Conservation (phyloP, 2,888 invertebrate species). For the Nebria salina region DNA sequence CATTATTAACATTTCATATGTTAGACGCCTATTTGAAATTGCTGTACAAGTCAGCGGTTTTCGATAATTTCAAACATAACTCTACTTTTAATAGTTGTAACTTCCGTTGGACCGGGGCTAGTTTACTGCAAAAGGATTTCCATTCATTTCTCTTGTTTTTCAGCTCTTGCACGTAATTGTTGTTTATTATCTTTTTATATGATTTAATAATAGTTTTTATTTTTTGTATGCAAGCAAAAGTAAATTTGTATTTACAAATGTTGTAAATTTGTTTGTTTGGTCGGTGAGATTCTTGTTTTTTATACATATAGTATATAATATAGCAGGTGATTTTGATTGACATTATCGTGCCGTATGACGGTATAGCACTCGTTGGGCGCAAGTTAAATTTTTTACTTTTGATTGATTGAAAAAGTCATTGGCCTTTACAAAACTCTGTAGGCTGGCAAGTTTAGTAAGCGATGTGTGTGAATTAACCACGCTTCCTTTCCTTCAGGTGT, state of each 20-base stretch:
- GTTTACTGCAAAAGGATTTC: constrained; percentile 34
- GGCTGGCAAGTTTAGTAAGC: constrained; percentile 62
- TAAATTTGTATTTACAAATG: constrained; percentile 28
- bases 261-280: constrained; percentile 15
- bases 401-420: constrained; percentile 28
- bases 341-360: constrained; percentile 43
- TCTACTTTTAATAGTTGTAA: constrained; percentile 34
- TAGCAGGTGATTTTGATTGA: constrained; percentile 31
- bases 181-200: not conserved
- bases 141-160: constrained; percentile 29
- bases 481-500: constrained; percentile 68
- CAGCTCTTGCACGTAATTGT: constrained; percentile 36
- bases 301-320: not conserved
- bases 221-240: constrained; percentile 22
- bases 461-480: constrained; percentile 63
- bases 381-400: constrained; percentile 41
- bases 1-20: not conserved
- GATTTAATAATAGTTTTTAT: not conserved
- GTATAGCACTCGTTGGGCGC: constrained; percentile 34
- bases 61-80: constrained; percentile 45
- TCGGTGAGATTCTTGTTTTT: constrained; percentile 26
- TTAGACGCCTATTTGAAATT: not conserved
- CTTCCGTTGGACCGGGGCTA: constrained; percentile 35
- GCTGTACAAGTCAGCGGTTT: constrained; percentile 46
- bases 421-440: constrained; percentile 55